Evolutionary conservation across 2,888 invertebrate species (phyloP).

Genomic region (Acanthosepion lycidas): DNA sequence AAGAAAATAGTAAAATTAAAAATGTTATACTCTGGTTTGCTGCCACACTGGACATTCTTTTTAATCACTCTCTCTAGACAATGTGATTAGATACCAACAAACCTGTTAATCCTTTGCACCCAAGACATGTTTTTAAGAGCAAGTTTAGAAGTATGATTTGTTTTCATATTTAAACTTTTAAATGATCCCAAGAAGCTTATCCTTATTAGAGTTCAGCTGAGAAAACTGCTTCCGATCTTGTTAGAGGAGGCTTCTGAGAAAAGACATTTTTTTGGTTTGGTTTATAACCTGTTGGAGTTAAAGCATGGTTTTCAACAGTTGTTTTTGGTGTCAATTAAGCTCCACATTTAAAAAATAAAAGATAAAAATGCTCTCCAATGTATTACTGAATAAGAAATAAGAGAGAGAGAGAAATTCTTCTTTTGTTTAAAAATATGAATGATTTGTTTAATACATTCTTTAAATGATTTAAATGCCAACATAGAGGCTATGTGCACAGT

Average conservation of each 20-base stretch:
- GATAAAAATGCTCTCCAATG: not conserved
- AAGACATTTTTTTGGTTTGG: no score
- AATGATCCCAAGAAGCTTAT: slow-evolving; percentile 33
- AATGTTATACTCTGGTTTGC: not conserved
- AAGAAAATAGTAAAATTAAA: not conserved
- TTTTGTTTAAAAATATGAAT: not conserved
- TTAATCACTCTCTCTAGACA: not conserved
- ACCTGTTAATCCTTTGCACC: not conserved
- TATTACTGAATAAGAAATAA: not conserved
- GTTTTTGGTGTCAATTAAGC: not conserved
- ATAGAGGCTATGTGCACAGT: not conserved
- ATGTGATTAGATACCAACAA: not conserved
- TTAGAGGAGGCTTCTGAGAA: not conserved
- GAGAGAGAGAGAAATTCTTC: not conserved
- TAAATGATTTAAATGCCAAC: not conserved
- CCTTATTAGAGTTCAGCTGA: not conserved
- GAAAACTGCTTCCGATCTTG: not conserved
- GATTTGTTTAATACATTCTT: not conserved
- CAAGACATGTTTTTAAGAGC: not conserved
- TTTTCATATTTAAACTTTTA: not conserved
- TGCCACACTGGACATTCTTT: not conserved
- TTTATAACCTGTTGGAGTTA: not conserved
- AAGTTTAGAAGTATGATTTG: not conserved
- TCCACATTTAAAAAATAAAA: not conserved
- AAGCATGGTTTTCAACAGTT: not conserved